Evolutionary conservation across 2,113 vertebrate genomes (phyloP).

Genomic region (Dasyornis broadbenti): DNA sequence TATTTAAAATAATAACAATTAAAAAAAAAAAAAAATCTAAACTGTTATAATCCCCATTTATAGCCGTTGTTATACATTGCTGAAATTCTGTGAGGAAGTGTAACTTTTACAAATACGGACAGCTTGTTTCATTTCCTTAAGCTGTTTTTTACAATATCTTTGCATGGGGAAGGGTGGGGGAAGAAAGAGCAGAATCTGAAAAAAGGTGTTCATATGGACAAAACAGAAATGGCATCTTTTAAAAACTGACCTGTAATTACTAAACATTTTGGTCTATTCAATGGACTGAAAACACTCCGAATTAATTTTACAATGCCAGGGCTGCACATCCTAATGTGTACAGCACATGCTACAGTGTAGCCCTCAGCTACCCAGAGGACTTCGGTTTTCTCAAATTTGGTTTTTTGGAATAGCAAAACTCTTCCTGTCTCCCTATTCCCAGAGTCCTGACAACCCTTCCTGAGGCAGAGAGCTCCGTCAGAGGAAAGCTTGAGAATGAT

Average conservation of each 20-base stretch:
- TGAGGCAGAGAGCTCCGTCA: accelerated
- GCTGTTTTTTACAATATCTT: neutral
- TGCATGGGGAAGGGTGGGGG: neutral
- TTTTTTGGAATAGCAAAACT: neutral
- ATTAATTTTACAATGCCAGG: neutral
- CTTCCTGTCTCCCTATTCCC: neutral
- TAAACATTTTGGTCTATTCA: neutral
- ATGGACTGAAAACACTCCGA: neutral
- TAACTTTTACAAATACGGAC: slow-evolving; percentile 44
- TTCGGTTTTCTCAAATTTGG: neutral
- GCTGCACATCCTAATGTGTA: neutral
- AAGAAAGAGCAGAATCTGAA: neutral
- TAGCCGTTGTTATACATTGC: slow-evolving; percentile 31
- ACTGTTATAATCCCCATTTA: slow-evolving; percentile 26
- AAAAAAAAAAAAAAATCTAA: neutral
- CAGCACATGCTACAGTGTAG: neutral
- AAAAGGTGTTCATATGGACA: neutral
- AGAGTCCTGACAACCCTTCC: no score
- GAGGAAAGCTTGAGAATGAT: neutral
- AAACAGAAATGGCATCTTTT: neutral
- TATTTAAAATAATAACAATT: neutral
- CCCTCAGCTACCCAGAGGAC: neutral
- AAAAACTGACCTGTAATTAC: neutral
- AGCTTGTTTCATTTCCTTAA: slow-evolving; percentile 54
- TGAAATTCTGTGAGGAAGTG: slow-evolving; percentile 60